These are phyloP conservation scores for Drosophila rubida DNA, from an alignment of 2,888 invertebrate genomes.

Conservation along the genomic window DNA sequence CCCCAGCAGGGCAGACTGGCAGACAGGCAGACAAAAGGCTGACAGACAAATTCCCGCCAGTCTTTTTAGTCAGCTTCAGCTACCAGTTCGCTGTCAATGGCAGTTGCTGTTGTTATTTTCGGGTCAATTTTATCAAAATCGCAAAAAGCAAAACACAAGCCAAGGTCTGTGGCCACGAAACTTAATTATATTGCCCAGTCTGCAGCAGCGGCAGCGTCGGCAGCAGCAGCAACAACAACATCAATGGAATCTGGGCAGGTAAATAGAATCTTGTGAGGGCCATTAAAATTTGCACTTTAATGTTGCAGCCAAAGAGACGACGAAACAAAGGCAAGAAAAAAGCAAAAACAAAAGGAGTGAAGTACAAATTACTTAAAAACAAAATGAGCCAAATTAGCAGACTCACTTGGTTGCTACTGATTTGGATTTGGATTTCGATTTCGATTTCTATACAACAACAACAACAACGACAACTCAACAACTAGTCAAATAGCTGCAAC, in stretches of 20 bases:
- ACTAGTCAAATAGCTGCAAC: conserved; percentile 19
- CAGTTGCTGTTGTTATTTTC: conserved; percentile 58
- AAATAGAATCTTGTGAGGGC: conserved; percentile 68
- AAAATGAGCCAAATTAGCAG: conserved; percentile 79
- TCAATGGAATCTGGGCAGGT: conserved; percentile 55
- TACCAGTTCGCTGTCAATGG: conserved; percentile 67
- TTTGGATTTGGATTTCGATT: conserved; percentile 57
- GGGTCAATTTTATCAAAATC: conserved; percentile 78
- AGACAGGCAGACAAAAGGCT: conserved; percentile 41
- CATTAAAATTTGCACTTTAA: conserved; percentile 78
- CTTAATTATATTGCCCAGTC: conserved; percentile 77
- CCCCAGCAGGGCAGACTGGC: conserved; percentile 13
- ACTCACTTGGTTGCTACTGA: conserved; percentile 76
- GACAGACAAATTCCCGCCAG: conserved; percentile 59
- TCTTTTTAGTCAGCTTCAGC: conserved; percentile 33
- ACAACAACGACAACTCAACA: conserved; percentile 15
- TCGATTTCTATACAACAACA: conserved; percentile 65
- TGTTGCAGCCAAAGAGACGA: conserved; percentile 45
- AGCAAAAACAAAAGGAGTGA: conserved; percentile 50
- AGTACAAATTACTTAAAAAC: conserved; percentile 78
- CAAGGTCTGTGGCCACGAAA: conserved; percentile 77
- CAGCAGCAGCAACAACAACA: conserved; percentile 24
- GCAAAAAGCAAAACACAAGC: conserved; percentile 53
- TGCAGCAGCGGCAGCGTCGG: conserved; percentile 24
- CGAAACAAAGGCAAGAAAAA: conserved; percentile 32